These are phyloP conservation scores for Chloebia gouldiae DNA, from an alignment of 2,113 vertebrate genomes.

Conservation along the genomic window DNA sequence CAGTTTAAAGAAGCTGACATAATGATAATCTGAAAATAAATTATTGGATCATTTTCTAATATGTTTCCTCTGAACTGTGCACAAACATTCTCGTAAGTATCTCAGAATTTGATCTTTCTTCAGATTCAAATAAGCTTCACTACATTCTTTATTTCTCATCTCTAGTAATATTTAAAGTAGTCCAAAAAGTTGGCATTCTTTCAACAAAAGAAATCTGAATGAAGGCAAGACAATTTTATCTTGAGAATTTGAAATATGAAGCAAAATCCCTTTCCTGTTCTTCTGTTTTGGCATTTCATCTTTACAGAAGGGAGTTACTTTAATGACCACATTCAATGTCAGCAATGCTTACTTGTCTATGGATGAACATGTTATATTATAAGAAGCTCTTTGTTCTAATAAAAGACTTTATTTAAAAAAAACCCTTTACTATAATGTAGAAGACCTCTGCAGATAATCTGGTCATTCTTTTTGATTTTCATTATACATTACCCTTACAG, in stretches of 20 bases:
- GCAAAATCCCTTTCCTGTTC: background rate
- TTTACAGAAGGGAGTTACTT: background rate
- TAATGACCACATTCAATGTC: background rate
- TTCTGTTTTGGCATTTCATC: background rate
- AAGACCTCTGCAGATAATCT: background rate
- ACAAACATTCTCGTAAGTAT: background rate
- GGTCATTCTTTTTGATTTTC: background rate
- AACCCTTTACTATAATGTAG: background rate
- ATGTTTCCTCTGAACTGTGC: background rate
- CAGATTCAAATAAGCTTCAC: background rate
- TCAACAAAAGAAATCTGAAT: background rate
- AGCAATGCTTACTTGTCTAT: background rate
- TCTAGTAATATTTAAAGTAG: background rate
- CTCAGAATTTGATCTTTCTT: background rate
- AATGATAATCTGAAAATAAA: background rate
- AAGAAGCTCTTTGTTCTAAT: background rate
- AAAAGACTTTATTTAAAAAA: background rate
- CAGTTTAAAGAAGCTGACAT: background rate
- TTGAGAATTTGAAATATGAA: background rate
- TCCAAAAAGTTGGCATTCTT: background rate
- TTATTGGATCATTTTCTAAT: background rate
- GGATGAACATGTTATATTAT: fast-evolving
- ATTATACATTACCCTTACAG: background rate
- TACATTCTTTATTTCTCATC: background rate
- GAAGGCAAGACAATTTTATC: background rate